Conservation (phyloP, 2,797 vertebrate species). For the Meda fulgida region DNA sequence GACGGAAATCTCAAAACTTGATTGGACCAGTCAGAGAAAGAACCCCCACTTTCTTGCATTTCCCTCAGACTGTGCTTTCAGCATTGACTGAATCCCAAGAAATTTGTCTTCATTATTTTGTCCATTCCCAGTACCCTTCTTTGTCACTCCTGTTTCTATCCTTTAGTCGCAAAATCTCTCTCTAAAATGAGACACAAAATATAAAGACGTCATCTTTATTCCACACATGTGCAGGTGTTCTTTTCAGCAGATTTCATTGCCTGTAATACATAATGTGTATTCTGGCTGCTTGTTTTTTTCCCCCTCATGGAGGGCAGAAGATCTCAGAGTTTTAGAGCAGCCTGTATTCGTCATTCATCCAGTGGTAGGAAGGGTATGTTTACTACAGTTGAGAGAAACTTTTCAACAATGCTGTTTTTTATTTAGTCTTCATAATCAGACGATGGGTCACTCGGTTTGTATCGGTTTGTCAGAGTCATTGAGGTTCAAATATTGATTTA, state of each 20-base stretch:
- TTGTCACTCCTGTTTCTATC: background rate
- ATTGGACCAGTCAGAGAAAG: constrained; percentile 22
- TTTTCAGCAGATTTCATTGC: background rate
- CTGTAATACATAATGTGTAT: background rate
- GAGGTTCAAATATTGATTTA: background rate
- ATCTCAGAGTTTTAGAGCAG: background rate
- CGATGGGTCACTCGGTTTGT: background rate
- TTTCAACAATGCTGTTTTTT: constrained; percentile 24
- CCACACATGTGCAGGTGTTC: background rate
- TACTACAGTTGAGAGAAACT: constrained; percentile 18
- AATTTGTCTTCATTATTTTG: constrained; percentile 13
- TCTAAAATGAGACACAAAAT: background rate
- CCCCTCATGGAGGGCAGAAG: background rate
- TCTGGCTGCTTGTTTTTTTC: background rate
- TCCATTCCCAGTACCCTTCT: constrained; percentile 21
- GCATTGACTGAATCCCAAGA: constrained; percentile 27
- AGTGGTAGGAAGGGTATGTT: background rate
- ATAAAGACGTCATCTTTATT: constrained; percentile 1
- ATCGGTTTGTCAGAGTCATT: background rate
- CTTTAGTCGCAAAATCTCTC: background rate
- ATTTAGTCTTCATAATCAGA: constrained; percentile 19
- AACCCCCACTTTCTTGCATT: constrained; percentile 16
- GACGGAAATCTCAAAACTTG: background rate
- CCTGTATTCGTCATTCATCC: constrained; percentile 1
- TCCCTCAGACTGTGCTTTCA: constrained; percentile 41